Percentiles rank a stretch among this genome's conserved stretches.
Evolutionary conservation across 2,113 vertebrate genomes (phyloP).

Genomic region (Tachysurus fulvidraco): DNA sequence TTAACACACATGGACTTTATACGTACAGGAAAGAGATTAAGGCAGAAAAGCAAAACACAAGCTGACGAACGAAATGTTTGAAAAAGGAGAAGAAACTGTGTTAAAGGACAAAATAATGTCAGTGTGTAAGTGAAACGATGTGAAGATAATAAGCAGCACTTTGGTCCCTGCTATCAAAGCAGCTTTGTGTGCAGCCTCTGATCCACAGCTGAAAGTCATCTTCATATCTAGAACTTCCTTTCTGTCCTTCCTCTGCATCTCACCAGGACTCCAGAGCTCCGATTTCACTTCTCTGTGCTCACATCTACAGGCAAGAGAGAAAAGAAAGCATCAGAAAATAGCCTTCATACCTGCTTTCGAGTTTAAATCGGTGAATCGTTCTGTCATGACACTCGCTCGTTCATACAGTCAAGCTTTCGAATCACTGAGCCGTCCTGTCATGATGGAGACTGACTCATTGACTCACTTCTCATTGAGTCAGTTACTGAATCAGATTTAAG

Average conservation of each 20-base stretch:
- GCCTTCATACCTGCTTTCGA: not conserved
- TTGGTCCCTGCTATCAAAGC: constrained; percentile 6
- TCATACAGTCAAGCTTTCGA: not conserved
- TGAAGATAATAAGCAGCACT: not conserved
- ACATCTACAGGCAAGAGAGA: not conserved
- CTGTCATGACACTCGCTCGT: no score
- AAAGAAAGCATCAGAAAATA: not conserved
- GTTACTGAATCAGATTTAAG: no score
- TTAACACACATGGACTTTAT: not conserved
- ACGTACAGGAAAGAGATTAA: not conserved
- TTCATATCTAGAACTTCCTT: constrained; percentile 44
- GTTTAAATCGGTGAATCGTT: not conserved
- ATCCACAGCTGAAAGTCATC: constrained; percentile 41
- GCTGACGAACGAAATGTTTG: not conserved
- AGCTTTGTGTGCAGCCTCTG: constrained; percentile 3
- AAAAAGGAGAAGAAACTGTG: not conserved
- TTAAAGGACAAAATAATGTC: not conserved
- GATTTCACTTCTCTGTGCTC: not conserved
- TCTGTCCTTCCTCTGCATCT: constrained; percentile 50
- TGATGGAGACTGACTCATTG: not conserved
- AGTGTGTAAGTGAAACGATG: not conserved
- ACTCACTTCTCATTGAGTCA: no score
- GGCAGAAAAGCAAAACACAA: not conserved
- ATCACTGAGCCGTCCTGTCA: not conserved
- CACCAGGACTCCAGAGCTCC: not conserved